A percentile compares a stretch with the other conserved stretches of the same genome.
Conservation (phyloP, 2,888 invertebrate species). For the Athalia circularis region DNA sequence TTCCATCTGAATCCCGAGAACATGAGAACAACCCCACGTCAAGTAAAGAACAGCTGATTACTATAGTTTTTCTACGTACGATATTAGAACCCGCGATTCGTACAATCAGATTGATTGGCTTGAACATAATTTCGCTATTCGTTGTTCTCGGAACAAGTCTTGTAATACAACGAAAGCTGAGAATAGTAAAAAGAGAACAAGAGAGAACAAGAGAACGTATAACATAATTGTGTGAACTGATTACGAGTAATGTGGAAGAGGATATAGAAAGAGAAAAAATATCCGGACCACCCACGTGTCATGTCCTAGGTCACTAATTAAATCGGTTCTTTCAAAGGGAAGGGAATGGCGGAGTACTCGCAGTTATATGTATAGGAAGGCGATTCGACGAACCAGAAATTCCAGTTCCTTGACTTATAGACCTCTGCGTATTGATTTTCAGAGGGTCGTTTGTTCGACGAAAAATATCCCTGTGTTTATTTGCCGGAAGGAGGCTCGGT, state of each 20-base stretch:
- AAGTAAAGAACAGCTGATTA: neutral
- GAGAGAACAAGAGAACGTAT: neutral
- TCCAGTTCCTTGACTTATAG: slow-evolving; percentile 40
- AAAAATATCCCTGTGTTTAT: slow-evolving; percentile 36
- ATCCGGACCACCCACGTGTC: slow-evolving; percentile 26
- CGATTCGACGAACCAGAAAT: slow-evolving; percentile 36
- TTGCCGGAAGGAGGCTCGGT: slow-evolving; percentile 36
- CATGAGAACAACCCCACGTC: too few species aligned
- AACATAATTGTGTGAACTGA: slow-evolving; percentile 11
- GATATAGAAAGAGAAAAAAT: neutral
- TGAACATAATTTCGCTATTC: slow-evolving; percentile 12
- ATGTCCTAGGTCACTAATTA: slow-evolving; percentile 37
- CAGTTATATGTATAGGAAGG: slow-evolving; percentile 15
- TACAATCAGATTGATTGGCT: neutral
- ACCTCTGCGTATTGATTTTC: slow-evolving; percentile 34
- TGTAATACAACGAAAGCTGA: slow-evolving; percentile 31
- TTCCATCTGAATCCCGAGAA: too few species aligned
- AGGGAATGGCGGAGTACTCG: slow-evolving; percentile 18
- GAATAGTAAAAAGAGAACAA: too few species aligned
- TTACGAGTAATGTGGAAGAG: slow-evolving; percentile 4
- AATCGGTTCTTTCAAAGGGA: slow-evolving; percentile 32
- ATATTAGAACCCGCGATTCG: neutral
- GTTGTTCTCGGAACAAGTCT: slow-evolving; percentile 26
- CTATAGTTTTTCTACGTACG: neutral
- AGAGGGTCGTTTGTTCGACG: slow-evolving; percentile 32